Conservation (phyloP, 2,797 vertebrate genomes). For the Macropus fuliginosus region DNA sequence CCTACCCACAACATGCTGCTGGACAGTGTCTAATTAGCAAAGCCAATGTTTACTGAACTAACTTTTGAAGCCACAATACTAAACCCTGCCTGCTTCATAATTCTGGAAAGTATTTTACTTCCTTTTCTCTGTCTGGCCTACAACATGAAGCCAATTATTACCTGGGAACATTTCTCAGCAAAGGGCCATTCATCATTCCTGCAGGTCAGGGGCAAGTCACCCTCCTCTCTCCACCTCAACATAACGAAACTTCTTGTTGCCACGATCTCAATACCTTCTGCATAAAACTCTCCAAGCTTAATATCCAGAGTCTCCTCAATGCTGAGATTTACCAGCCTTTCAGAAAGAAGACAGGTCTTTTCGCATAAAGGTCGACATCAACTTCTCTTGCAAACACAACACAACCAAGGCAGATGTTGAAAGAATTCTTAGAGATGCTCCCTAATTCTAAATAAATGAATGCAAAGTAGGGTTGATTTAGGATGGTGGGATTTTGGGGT, state of each 20-base stretch:
- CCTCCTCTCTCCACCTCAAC: background rate
- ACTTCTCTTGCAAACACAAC: constrained; percentile 51
- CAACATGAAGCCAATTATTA: constrained; percentile 66
- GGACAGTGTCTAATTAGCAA: constrained; percentile 51
- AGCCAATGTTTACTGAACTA: constrained; percentile 70
- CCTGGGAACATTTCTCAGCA: constrained; percentile 60
- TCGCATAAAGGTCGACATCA: constrained; percentile 43
- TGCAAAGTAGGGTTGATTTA: background rate
- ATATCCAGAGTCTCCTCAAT: constrained; percentile 52
- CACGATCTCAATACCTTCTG: constrained; percentile 38
- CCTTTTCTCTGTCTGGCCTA: constrained; percentile 43
- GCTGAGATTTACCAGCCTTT: constrained; percentile 42
- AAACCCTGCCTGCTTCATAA: constrained; percentile 58
- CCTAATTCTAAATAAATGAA: constrained; percentile 42
- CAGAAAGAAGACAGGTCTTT: background rate
- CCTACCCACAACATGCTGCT: constrained; percentile 38
- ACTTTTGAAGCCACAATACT: constrained; percentile 64
- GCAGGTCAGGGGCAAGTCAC: constrained; percentile 34
- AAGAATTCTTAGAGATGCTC: constrained; percentile 45
- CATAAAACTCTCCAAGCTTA: constrained; percentile 30
- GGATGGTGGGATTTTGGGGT: background rate
- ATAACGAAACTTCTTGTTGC: constrained; percentile 41
- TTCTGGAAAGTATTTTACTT: constrained; percentile 59
- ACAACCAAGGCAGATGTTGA: constrained; percentile 18
- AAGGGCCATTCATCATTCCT: constrained; percentile 61